Conservation (phyloP, 2,797 vertebrate genomes). For the Myotis findleyi region DNA sequence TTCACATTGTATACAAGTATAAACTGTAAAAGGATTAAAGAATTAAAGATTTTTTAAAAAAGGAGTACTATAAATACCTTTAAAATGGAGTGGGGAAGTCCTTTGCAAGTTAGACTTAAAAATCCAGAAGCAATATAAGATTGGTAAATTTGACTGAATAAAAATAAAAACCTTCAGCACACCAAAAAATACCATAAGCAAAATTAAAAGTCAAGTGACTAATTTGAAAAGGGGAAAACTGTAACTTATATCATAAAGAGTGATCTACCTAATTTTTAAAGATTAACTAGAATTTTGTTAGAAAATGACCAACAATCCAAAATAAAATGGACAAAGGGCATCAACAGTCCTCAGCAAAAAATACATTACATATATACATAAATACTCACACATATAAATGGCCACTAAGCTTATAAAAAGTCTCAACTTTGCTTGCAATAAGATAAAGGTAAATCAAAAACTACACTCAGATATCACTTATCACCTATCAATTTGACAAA, state of each 20-base stretch:
- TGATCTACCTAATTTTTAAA: not conserved
- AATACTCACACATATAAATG: not conserved
- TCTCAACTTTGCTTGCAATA: not conserved
- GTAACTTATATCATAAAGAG: not conserved
- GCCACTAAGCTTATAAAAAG: not conserved
- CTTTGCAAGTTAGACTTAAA: not conserved
- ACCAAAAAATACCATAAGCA: not conserved
- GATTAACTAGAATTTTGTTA: not conserved
- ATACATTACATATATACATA: not conserved
- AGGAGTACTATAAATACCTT: not conserved
- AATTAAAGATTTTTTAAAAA: not conserved
- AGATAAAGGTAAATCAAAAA: not conserved
- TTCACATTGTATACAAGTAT: not conserved
- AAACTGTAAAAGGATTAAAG: not conserved
- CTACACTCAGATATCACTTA: not conserved
- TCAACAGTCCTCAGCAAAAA: not conserved
- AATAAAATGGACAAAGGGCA: not conserved
- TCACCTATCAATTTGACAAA: not conserved
- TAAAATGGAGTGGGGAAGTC: not conserved
- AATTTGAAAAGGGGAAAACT: not conserved
- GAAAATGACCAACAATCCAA: not conserved
- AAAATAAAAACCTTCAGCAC: not conserved
- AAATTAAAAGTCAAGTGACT: slow-evolving; percentile 29
- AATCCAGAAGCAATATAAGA: not conserved
- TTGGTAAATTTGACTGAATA: not conserved